Evolutionary conservation across 2,113 vertebrate genomes (phyloP).

Genomic region (Mus pahari): DNA sequence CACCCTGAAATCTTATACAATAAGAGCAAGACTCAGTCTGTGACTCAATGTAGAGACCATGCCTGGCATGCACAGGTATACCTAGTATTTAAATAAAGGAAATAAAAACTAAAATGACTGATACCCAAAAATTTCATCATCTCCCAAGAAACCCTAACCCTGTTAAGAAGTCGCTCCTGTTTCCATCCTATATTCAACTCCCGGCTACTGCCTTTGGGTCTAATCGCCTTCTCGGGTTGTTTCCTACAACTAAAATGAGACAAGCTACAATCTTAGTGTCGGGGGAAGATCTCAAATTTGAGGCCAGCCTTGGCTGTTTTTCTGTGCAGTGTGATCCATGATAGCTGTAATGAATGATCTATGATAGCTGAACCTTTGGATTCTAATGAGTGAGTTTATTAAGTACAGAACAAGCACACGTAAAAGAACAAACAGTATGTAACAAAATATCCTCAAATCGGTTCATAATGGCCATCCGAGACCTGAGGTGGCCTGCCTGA

Average conservation of each 20-base stretch:
- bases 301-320: background rate
- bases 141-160: background rate
- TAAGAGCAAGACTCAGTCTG: background rate
- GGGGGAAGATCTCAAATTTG: background rate
- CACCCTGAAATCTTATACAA: background rate
- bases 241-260: background rate
- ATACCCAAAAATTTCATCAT: too few species aligned
- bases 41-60: background rate
- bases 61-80: background rate
- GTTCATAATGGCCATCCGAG: background rate
- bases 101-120: background rate
- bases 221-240: background rate
- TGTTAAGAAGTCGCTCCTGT: background rate
- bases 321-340: background rate
- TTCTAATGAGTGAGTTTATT: background rate
- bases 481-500: background rate
- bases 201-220: too few species aligned
- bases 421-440: background rate
- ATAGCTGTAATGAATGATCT: background rate
- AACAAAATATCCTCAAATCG: background rate
- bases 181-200: background rate
- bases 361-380: background rate
- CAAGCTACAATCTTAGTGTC: background rate
- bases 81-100: background rate
- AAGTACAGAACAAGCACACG: background rate